Evolutionary conservation across 2,113 vertebrate species (phyloP), one percentile per base, ranked within the genome.

Genomic region (Bubalus kerabau): DNA sequence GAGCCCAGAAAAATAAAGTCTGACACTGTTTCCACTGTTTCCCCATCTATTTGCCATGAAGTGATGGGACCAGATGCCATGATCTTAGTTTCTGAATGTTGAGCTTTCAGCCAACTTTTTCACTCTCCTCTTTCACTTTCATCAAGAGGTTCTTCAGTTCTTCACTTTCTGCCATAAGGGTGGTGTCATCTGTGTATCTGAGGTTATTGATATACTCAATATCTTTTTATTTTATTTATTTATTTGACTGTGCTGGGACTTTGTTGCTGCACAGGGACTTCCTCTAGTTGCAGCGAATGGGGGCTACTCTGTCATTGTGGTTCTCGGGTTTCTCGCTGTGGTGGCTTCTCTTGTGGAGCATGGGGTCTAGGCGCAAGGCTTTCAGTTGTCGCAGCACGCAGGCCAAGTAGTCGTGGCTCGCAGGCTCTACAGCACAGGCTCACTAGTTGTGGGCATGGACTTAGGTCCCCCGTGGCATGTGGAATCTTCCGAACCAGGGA

Each of bases 241-340:
- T 74, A 43, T 74, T 43, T 74, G n/a, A 24, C 36, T 74, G 17
- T 71, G 21, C 71, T 43, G 71, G 10, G 71, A 74, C 71, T 74
- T 5, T 43, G 67, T 6, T 24, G 71, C 71, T 74, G 23, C 36
- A 24, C 36, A 2, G 1, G 11, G 71, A 14, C 36, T 74, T 74
- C 24, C 21, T 43, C 36, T 43, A 26, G 36, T 40, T 74, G 36
- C 36, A 7, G 36, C 12, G 2, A 40, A 12, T 14, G 11, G 21
- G 67, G 36, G 21, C 67, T 13, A 6, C 36, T 12, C 21, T 43
- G 21, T 40, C 11, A 3, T 0, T 74, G 67, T 3, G 5, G 36
- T 24, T 36, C 67, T 74, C 67, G 23, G 67, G 36, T 14, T 26
- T 74, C 36, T 43, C 36, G 24, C 23, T 43, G 71, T 43, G 21